Percentiles rank a stretch among this genome's conserved stretches.
Evolutionary conservation across 37 sponge, comb jelly and placozoan species (phyloP).

Genomic region (Aphrocallistes beatrix): DNA sequence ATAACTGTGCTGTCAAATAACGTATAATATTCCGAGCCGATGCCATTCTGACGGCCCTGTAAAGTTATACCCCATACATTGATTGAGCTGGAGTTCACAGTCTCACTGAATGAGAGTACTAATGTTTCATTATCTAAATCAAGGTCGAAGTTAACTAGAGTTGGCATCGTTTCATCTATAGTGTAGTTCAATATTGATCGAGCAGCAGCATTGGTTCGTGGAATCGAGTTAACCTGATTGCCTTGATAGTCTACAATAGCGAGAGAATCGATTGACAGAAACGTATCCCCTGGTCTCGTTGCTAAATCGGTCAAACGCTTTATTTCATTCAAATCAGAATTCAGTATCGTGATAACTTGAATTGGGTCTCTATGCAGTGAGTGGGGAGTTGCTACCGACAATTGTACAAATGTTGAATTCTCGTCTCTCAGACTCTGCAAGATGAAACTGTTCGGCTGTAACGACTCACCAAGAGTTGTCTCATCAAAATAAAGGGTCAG

Average conservation of each 20-base stretch:
- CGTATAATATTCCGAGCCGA: background rate
- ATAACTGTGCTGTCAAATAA: background rate
- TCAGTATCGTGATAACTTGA: background rate
- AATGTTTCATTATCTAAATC: constrained; percentile 10
- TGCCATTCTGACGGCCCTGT: background rate
- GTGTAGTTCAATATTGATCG: background rate
- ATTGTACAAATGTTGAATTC: background rate
- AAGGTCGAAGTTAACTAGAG: background rate
- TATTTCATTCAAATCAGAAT: constrained; percentile 34
- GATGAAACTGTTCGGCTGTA: background rate
- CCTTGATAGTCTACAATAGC: background rate
- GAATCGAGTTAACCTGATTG: background rate
- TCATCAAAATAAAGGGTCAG: constrained; percentile 14
- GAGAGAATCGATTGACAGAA: constrained; percentile 16
- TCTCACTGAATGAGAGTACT: constrained; percentile 11
- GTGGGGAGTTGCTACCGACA: background rate
- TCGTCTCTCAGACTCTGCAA: background rate
- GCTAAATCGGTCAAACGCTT: constrained; percentile 53
- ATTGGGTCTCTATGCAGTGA: background rate
- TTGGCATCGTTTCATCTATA: background rate
- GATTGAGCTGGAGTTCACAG: background rate
- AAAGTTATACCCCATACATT: background rate
- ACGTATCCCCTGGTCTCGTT: constrained; percentile 37
- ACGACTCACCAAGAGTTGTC: background rate
- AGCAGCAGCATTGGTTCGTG: background rate